Percentiles rank a stretch among this genome's conserved stretches.
These are phyloP conservation scores for Syndactyla subalaris DNA, from an alignment of 2,797 vertebrate genomes.

Conservation along the genomic window DNA sequence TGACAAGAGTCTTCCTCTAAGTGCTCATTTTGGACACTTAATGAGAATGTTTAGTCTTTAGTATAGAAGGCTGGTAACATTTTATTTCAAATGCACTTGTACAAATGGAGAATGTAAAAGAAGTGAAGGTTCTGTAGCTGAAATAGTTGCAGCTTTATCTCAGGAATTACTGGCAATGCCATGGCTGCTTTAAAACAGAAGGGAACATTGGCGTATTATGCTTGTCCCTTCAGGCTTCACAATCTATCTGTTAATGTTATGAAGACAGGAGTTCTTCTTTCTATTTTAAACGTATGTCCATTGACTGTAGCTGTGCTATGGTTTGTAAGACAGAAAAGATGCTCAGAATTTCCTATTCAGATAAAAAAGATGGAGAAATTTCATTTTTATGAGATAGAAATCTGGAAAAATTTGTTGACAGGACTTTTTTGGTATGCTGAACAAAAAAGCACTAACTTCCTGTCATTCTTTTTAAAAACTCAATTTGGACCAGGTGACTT, in stretches of 20 bases:
- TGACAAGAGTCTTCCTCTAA: background rate
- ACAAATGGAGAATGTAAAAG: background rate
- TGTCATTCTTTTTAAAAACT: background rate
- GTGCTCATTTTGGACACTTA: background rate
- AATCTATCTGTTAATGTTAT: background rate
- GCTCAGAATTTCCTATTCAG: background rate
- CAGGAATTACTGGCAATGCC: background rate
- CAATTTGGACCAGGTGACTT: background rate
- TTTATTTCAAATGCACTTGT: constrained; percentile 21
- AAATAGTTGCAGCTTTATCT: background rate
- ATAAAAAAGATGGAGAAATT: background rate
- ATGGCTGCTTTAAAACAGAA: background rate
- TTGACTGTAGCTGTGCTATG: background rate
- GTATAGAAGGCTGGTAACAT: background rate
- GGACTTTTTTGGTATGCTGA: background rate
- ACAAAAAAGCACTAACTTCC: background rate
- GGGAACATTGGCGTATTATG: background rate
- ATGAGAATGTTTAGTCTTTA: background rate
- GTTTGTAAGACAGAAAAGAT: constrained; percentile 2
- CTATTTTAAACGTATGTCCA: background rate
- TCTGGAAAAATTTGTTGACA: background rate
- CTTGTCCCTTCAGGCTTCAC: background rate
- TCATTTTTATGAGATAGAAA: background rate
- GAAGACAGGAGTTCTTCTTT: background rate
- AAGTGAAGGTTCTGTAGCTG: background rate